Percentiles rank a stretch among this genome's conserved stretches.
Conservation (phyloP, 2,888 invertebrate species). For the Sesia bembeciformis region DNA sequence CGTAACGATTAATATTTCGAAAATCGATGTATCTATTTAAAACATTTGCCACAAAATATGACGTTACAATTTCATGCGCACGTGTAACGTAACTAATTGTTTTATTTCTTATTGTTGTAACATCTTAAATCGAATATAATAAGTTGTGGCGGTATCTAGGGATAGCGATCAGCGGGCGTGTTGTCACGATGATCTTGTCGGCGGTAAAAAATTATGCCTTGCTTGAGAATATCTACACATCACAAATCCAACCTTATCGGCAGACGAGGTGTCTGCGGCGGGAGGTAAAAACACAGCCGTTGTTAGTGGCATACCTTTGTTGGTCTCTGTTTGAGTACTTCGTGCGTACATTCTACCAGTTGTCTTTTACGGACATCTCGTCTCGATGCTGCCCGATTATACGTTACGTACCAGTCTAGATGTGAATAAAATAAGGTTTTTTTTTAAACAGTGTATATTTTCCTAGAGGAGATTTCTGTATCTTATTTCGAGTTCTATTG, state of each 20-base stretch:
- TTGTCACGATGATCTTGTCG: not conserved
- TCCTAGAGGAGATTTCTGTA: no score
- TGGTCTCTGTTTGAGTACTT: conserved; percentile 14
- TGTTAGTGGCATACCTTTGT: conserved; percentile 5
- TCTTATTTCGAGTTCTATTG: no score
- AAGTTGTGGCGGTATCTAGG: not conserved
- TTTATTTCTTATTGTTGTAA: not conserved
- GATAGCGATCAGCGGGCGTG: not conserved
- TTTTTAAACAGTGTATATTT: no score
- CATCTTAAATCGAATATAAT: not conserved
- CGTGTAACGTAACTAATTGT: not conserved
- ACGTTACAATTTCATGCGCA: no score
- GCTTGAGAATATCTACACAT: conserved; percentile 9
- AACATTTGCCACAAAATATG: not conserved
- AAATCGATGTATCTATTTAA: conserved; percentile 1
- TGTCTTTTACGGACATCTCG: conserved; percentile 36
- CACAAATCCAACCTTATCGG: conserved; percentile 17
- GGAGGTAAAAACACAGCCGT: conserved; percentile 11
- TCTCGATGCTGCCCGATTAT: not conserved
- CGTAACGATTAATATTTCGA: conserved; percentile 3
- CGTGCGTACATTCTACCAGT: conserved; percentile 41
- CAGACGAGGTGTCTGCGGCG: conserved; percentile 12
- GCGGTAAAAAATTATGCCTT: conserved; percentile 3
- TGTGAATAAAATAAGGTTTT: no score
- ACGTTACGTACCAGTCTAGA: no score